Percentiles rank a stretch among this genome's conserved stretches.
phyloP scores from a whole-genome alignment of 2,888 invertebrate species.

The Aleiodes testaceus region DNA sequence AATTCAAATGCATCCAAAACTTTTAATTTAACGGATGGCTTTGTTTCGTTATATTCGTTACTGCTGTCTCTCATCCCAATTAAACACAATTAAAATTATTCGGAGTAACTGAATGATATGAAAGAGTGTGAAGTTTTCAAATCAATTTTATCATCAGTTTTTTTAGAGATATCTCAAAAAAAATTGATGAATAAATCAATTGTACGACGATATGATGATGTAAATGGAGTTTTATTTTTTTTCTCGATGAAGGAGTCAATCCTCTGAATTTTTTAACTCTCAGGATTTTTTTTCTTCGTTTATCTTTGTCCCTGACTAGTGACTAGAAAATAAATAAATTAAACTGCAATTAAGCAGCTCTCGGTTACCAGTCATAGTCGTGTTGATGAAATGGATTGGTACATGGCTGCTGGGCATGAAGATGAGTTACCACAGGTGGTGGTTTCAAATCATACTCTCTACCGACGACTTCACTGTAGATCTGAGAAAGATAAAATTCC shows the following conservation, averaged over 20 bases:
- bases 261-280: slow-evolving; percentile 7
- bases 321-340: slow-evolving; percentile 3
- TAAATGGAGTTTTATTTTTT: no score
- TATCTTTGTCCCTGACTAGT: neutral
- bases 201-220: no score
- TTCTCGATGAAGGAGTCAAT: no score
- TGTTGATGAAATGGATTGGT: slow-evolving; percentile 69
- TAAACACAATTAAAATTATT: slow-evolving; percentile 18
- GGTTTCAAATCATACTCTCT: slow-evolving; percentile 64
- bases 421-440: slow-evolving; percentile 65
- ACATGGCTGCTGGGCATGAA: slow-evolving; percentile 72
- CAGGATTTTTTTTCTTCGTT: neutral
- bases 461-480: slow-evolving; percentile 67
- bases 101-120: slow-evolving; percentile 1
- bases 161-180: no score
- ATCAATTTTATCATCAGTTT: no score
- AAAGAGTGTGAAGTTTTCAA: no score
- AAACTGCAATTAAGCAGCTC: slow-evolving; percentile 37
- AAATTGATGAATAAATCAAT: no score
- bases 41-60: slow-evolving; percentile 54
- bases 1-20: neutral
- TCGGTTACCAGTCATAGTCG: slow-evolving; percentile 71
- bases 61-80: slow-evolving; percentile 42
- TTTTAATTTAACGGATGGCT: slow-evolving; percentile 50
- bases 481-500: slow-evolving; percentile 52